phyloP scores from a whole-genome alignment of 2,113 vertebrate genomes.

The Paracanthobrama guichenoti region DNA sequence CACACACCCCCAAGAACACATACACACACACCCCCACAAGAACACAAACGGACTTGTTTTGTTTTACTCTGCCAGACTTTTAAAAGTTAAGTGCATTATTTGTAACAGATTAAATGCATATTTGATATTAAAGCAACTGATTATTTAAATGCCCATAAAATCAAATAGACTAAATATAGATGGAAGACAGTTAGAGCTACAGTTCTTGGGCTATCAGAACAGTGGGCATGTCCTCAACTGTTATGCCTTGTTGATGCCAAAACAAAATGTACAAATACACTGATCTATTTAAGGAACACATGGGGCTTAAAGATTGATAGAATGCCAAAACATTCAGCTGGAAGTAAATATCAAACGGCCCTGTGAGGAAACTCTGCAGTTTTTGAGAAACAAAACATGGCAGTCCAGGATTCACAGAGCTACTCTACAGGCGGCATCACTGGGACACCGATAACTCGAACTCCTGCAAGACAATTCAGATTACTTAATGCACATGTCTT shows the following conservation, averaged over 20 bases:
- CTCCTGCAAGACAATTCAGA: slow-evolving; percentile 22
- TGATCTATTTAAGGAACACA: not conserved
- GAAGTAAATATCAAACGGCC: slow-evolving; percentile 11
- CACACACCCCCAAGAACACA: slow-evolving; percentile 24
- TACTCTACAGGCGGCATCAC: slow-evolving; percentile 61
- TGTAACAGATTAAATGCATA: not conserved
- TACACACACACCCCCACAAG: slow-evolving; percentile 35
- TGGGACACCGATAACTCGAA: slow-evolving; percentile 74
- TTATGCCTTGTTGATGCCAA: not conserved
- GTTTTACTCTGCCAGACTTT: not conserved
- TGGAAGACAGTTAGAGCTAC: not conserved
- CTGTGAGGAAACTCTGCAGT: not conserved
- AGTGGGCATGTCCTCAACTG: no score
- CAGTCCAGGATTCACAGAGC: slow-evolving; percentile 49
- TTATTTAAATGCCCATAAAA: not conserved
- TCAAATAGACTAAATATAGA: not conserved
- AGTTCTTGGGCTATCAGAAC: not conserved
- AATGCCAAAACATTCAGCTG: slow-evolving; percentile 7
- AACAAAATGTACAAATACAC: slow-evolving; percentile 14
- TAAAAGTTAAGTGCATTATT: slow-evolving; percentile 9
- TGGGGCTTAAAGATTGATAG: not conserved
- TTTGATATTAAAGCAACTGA: not conserved
- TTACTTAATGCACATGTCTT: not conserved
- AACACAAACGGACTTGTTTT: slow-evolving; percentile 51
- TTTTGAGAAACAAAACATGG: slow-evolving; percentile 58